Base-by-base conservation (phyloP, 2,888 invertebrate species). In the Spatulosminthurus flaviceps region DNA sequence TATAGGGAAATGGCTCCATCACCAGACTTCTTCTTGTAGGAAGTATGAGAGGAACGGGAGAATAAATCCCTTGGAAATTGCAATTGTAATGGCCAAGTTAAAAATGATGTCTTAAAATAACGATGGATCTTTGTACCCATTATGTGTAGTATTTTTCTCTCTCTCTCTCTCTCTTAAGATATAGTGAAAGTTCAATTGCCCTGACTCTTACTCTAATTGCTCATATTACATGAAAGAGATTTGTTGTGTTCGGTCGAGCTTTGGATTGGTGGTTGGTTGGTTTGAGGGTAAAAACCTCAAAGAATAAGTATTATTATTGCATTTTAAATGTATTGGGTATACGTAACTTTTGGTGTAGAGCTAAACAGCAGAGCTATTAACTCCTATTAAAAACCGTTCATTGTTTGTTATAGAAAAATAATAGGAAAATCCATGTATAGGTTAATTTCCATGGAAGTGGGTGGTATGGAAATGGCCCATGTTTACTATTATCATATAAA, bases 401-500 rank as follows among this genome's bases (percentile, higher is more conserved):
- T n/a, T n/a, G n/a, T n/a, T n/a, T n/a, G n/a, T n/a, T n/a, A n/a
- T n/a, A n/a, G n/a, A n/a, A n/a, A n/a, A n/a, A n/a, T n/a, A n/a
- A n/a, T n/a, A n/a, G n/a, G n/a, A n/a, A n/a, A n/a, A n/a, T n/a
- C n/a, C n/a, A n/a, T n/a, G n/a, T n/a, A n/a, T n/a, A n/a, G n/a
- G n/a, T n/a, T n/a, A n/a, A n/a, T n/a, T n/a, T n/a, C n/a, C n/a
- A 51, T 19, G 19, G 2, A 51, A 5, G 51, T 2, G 9, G 34
- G 7, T 51, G 4, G 51, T 51, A 51, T 51, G 51, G n/a, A 51
- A 51, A 51, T 51, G 4, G 51, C 2, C 5, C 19, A 51, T 51
- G 5, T 51, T n/a, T 51, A n/a, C n/a, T n/a, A n/a, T n/a, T 51
- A 19, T 51, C 51, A n/a, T 51, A 51, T 51, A 51, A 51, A 51